Evolutionary conservation across 2,113 vertebrate genomes (phyloP).

Genomic region (Marmota flaviventris): DNA sequence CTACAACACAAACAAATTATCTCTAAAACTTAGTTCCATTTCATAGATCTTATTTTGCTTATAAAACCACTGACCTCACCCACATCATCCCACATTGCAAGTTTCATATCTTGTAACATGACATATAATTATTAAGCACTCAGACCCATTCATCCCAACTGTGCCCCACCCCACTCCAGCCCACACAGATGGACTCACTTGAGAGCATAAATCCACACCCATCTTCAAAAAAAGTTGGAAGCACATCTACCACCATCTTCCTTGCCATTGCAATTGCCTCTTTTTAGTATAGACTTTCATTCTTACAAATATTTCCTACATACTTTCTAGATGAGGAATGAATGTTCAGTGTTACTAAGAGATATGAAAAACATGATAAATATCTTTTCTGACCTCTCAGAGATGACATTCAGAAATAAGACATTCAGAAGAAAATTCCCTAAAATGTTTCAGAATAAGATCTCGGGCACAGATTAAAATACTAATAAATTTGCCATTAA

Average conservation of each 20-base stretch:
- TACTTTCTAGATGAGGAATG: not conserved
- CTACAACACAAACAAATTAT: conserved; percentile 71
- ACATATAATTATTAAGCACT: conserved; percentile 60
- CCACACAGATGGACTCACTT: not conserved
- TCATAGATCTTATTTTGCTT: conserved; percentile 67
- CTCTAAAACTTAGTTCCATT: conserved; percentile 61
- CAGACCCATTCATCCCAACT: not conserved
- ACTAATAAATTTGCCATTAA: not conserved
- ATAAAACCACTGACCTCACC: conserved; percentile 57
- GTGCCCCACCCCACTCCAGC: not conserved
- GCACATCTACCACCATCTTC: not conserved
- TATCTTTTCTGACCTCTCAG: not conserved
- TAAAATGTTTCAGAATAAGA: not conserved
- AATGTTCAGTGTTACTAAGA: not conserved
- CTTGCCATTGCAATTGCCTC: not conserved
- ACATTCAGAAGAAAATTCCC: not conserved
- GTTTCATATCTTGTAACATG: not conserved
- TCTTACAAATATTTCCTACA: not conserved
- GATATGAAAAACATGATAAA: not conserved
- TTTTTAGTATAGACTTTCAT: not conserved
- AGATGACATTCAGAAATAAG: not conserved
- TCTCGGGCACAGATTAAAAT: not conserved
- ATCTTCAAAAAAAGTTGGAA: not conserved
- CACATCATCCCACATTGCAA: conserved; percentile 55
- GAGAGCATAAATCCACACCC: not conserved